Percentiles rank a stretch among this genome's conserved stretches.
Evolutionary conservation across 2,888 invertebrate genomes (phyloP).

Genomic region (Leptinotarsa rubiginosa): DNA sequence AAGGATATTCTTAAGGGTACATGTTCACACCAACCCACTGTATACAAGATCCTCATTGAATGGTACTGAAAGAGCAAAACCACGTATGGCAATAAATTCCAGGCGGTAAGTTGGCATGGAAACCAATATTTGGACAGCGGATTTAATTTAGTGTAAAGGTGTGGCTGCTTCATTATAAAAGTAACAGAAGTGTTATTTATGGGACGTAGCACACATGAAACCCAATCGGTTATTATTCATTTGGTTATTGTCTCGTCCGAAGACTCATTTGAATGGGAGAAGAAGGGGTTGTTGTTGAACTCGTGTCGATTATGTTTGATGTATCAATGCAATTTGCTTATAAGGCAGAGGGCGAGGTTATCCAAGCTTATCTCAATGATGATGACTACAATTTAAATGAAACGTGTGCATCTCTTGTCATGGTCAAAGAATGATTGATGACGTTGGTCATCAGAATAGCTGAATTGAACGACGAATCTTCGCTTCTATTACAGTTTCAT

Average conservation of each 20-base stretch:
- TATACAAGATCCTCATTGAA: background rate
- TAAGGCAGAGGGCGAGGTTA: background rate
- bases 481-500: too few species aligned
- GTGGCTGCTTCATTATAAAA: slow-evolving; percentile 50
- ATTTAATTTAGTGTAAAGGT: slow-evolving; percentile 50
- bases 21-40: too few species aligned
- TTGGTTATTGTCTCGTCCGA: slow-evolving; percentile 48
- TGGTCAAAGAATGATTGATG: slow-evolving; percentile 20
- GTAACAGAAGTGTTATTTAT: slow-evolving; percentile 49
- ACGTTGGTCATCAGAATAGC: background rate
- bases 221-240: slow-evolving; percentile 50
- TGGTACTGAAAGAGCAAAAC: slow-evolving; percentile 8
- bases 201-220: slow-evolving; percentile 47
- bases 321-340: slow-evolving; percentile 22
- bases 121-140: slow-evolving; percentile 48
- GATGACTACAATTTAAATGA: slow-evolving; percentile 1
- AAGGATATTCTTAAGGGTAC: too few species aligned
- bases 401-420: slow-evolving; percentile 13
- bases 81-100: slow-evolving; percentile 19
- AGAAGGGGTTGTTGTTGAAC: slow-evolving; percentile 17
- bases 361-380: slow-evolving; percentile 23
- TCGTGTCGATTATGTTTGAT: slow-evolving; percentile 16
- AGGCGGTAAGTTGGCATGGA: slow-evolving; percentile 23
- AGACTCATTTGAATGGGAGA: slow-evolving; percentile 27
- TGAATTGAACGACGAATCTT: too few species aligned